Percentiles rank a stretch among this genome's conserved stretches.
phyloP scores from a whole-genome alignment of 2,113 vertebrate genomes.

The Pelecanoides urinatrix region DNA sequence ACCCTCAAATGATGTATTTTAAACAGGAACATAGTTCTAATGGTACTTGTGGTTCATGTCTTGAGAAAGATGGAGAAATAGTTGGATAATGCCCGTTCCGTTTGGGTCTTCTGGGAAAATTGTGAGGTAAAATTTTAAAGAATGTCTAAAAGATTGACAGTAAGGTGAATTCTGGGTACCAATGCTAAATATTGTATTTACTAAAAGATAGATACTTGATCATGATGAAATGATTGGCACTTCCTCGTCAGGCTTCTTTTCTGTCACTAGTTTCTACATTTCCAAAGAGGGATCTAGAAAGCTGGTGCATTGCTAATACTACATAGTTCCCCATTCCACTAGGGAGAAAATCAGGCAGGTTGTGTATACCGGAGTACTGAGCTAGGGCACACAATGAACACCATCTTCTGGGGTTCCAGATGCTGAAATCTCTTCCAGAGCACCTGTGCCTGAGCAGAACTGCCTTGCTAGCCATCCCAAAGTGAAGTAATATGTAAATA shows the following conservation, averaged over 20 bases:
- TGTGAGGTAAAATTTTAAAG: neutral
- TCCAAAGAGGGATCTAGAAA: neutral
- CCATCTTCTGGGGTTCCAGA: neutral
- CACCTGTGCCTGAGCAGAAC: neutral
- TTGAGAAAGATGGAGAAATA: neutral
- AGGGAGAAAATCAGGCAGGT: neutral
- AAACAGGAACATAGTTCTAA: neutral
- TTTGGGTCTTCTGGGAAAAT: neutral
- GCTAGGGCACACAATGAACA: neutral
- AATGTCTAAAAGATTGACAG: neutral
- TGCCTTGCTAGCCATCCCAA: neutral
- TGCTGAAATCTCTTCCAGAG: neutral
- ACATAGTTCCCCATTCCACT: too few relatives aligned
- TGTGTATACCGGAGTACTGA: neutral
- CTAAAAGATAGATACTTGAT: neutral
- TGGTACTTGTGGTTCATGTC: neutral
- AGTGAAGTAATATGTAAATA: neutral
- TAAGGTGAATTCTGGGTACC: neutral
- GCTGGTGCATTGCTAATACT: neutral
- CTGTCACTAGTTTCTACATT: neutral
- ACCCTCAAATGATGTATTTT: neutral
- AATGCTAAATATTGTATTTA: neutral
- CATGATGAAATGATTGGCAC: neutral
- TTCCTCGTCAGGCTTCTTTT: neutral
- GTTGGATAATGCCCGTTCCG: neutral